phyloP scores from a whole-genome alignment of 1,140 invertebrate genomes.

The Chrysoperla carnea region DNA sequence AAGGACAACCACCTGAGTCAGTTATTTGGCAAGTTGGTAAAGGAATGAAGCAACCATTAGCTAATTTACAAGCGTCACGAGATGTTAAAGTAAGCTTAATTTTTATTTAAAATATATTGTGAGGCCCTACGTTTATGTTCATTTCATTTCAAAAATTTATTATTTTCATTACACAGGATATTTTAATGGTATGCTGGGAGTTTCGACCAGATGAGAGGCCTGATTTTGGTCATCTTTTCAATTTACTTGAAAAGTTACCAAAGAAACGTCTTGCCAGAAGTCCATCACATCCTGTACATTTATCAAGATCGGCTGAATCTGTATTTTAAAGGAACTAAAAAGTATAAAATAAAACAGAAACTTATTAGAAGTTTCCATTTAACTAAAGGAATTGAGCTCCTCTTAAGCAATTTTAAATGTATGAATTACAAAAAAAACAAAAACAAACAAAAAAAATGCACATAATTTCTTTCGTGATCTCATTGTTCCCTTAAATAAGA shows the following conservation, averaged over 20 bases:
- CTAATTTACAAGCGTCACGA: conserved; percentile 82
- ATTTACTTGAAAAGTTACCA: conserved; percentile 75
- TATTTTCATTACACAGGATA: conserved; percentile 50
- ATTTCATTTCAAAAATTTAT: too few species aligned
- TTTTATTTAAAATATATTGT: too few species aligned
- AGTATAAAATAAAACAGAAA: not conserved
- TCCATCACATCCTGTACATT: conserved; percentile 91
- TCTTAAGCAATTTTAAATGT: too few species aligned
- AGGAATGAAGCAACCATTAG: conserved; percentile 89
- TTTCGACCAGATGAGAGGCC: conserved; percentile 68
- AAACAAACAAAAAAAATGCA: too few species aligned
- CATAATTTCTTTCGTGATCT: too few species aligned
- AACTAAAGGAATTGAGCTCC: too few species aligned
- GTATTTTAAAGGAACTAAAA: conserved; percentile 48
- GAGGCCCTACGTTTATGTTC: too few species aligned
- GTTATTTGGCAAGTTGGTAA: conserved; percentile 97
- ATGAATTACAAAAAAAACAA: too few species aligned
- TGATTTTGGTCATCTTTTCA: conserved; percentile 72
- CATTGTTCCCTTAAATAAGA: too few species aligned
- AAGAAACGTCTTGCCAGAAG: conserved; percentile 88
- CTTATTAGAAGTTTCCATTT: too few species aligned
- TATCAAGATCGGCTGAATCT: conserved; percentile 81
- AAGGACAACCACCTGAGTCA: conserved; percentile 77
- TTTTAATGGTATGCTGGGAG: conserved; percentile 93
- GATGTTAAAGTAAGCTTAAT: conserved; percentile 75